phyloP scores from a whole-genome alignment of 2,113 vertebrate genomes.

The Amphiprion ocellaris region DNA sequence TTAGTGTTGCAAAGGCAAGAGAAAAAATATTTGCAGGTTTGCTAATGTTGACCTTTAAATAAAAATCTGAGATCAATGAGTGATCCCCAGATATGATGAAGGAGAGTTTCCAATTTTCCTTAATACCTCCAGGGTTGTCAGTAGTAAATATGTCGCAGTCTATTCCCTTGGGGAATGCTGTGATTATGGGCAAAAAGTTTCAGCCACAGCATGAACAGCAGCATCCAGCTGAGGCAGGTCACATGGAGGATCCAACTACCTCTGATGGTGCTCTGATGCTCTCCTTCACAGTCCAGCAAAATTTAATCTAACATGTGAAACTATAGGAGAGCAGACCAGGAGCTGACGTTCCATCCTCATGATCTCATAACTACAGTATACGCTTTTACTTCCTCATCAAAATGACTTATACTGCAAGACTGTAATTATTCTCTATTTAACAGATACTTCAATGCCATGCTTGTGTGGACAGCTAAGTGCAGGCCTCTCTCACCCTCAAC shows the following conservation, averaged over 20 bases:
- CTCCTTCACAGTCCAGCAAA: neutral
- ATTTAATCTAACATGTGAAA: neutral
- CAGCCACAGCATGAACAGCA: conserved; percentile 2
- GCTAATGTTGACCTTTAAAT: conserved; percentile 10
- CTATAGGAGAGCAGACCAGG: neutral
- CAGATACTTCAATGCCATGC: neutral
- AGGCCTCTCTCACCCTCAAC: neutral
- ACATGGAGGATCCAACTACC: neutral
- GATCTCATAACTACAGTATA: neutral
- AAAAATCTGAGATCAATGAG: neutral
- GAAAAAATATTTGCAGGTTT: neutral
- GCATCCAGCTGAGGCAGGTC: conserved; percentile 22
- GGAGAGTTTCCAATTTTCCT: neutral
- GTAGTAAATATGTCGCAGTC: conserved; percentile 21
- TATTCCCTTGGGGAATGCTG: neutral
- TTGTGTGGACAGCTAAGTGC: neutral
- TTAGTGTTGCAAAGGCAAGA: neutral
- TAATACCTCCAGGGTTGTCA: conserved; percentile 14
- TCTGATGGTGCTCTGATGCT: neutral
- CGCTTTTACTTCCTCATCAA: conserved; percentile 5
- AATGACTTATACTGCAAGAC: neutral
- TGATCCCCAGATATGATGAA: neutral
- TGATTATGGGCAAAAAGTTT: conserved; percentile 21
- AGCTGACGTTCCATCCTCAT: neutral
- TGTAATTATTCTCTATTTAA: neutral